Evolutionary conservation across 2,113 vertebrate species (phyloP).

Genomic region (Paramisgurnus dabryanus): DNA sequence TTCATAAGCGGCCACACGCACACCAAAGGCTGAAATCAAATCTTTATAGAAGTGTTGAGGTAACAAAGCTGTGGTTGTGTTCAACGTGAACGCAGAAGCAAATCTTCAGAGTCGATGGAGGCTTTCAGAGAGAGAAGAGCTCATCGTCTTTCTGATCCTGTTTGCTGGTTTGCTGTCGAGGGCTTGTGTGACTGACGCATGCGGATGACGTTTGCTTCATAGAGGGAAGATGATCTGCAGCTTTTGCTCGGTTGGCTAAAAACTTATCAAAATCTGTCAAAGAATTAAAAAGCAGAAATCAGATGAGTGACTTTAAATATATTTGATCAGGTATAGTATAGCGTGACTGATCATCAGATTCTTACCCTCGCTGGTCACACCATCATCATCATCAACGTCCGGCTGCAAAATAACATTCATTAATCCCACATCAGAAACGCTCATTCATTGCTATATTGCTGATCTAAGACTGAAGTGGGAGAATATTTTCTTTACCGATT

Average conservation of each 20-base stretch:
- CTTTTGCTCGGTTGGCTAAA: constrained; percentile 67
- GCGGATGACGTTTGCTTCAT: constrained; percentile 1
- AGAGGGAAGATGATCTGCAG: constrained; percentile 48
- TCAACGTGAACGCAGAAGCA: too few relatives aligned
- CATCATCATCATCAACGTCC: constrained; percentile 63
- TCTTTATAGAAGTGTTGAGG: not conserved
- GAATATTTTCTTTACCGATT: constrained; percentile 61
- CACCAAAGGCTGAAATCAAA: not conserved
- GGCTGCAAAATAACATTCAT: constrained; percentile 50
- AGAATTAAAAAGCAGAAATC: not conserved
- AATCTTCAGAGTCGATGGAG: not conserved
- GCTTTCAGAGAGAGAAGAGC: constrained; percentile 72
- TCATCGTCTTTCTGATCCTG: constrained; percentile 68
- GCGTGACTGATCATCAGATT: not conserved
- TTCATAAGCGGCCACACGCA: not conserved
- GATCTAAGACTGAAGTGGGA: not conserved
- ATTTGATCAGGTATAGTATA: not conserved
- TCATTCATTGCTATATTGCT: too few relatives aligned
- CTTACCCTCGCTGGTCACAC: constrained; percentile 75
- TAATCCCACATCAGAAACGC: too few relatives aligned
- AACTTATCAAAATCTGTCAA: constrained; percentile 73
- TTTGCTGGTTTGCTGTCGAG: constrained; percentile 56
- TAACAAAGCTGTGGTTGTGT: too few relatives aligned
- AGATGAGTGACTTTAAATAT: not conserved
- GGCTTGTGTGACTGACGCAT: constrained; percentile 18